Evolutionary conservation across 2,888 invertebrate species (phyloP).

Genomic region (Adineta ricciae): DNA sequence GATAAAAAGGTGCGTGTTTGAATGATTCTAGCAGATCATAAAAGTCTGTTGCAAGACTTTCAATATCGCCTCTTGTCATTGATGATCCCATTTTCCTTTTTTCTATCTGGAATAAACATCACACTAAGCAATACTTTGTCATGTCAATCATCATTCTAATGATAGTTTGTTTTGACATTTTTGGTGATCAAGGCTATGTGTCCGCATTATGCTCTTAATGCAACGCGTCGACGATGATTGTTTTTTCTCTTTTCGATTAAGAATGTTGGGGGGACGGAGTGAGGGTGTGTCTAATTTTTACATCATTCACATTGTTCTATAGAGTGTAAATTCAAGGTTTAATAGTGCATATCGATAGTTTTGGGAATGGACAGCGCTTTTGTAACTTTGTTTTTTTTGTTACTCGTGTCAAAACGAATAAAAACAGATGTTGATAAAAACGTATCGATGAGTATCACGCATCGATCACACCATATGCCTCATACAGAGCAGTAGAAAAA

Average conservation of each 20-base stretch:
- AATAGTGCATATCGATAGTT: background rate
- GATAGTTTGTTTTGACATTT: background rate
- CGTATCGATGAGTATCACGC: background rate
- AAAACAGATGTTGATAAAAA: background rate
- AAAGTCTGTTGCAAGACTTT: background rate
- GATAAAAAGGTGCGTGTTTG: conserved; percentile 52
- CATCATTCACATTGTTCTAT: background rate
- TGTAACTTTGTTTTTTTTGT: background rate
- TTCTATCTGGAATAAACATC: background rate
- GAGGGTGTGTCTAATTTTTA: background rate
- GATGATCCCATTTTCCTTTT: background rate
- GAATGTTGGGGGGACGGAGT: background rate
- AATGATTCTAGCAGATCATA: background rate
- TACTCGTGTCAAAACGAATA: no score
- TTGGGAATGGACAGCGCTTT: background rate
- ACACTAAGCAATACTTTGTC: background rate
- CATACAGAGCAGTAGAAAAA: background rate
- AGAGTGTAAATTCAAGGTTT: background rate
- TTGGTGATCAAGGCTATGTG: no score
- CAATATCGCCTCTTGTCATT: background rate
- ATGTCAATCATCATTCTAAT: background rate
- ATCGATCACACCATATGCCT: background rate
- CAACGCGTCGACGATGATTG: no score
- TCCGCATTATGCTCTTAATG: background rate
- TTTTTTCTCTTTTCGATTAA: background rate